Evolutionary conservation across 2,113 vertebrate species (phyloP).

Genomic region (Crypturellus undulatus): DNA sequence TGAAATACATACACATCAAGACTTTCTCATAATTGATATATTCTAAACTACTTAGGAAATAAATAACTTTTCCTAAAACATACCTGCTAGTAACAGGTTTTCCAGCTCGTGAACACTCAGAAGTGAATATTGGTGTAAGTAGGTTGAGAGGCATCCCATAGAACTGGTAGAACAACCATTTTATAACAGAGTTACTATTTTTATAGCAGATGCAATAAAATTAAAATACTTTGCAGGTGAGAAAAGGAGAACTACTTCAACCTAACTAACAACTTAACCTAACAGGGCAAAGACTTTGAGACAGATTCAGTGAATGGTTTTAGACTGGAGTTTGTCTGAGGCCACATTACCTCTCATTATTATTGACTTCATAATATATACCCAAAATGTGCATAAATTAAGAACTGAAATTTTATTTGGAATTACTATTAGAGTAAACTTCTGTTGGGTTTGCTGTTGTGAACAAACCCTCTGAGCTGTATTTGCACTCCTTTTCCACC

Average conservation of each 20-base stretch:
- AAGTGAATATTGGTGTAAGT: neutral
- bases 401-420: neutral
- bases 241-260: neutral
- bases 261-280: neutral
- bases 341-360: neutral
- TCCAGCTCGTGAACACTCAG: neutral
- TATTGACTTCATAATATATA: neutral
- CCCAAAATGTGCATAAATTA: neutral
- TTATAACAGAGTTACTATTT: neutral
- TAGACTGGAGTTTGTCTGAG: neutral
- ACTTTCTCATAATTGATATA: neutral
- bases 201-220: neutral
- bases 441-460: neutral
- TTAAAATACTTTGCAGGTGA: neutral
- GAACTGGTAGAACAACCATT: neutral
- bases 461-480: neutral
- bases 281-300: neutral
- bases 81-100: neutral
- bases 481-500: neutral
- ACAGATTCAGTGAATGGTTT: neutral
- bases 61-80: neutral
- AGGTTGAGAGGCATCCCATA: neutral
- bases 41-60: neutral
- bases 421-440: neutral
- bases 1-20: neutral